Evolutionary conservation across 2,113 vertebrate genomes (phyloP).

Genomic region (Sceloporus undulatus): DNA sequence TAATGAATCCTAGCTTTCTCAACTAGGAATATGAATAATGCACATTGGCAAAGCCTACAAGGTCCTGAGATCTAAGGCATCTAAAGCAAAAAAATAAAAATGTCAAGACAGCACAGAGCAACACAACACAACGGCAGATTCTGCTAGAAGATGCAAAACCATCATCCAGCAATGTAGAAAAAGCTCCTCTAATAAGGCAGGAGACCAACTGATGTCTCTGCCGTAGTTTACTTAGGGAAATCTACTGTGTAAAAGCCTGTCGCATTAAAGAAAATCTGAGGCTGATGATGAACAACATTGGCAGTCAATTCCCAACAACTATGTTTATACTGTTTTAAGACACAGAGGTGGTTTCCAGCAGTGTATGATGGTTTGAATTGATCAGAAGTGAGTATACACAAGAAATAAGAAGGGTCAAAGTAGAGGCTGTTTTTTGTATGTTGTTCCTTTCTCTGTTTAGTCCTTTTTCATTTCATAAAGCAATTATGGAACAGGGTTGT

Average conservation of each 20-base stretch:
- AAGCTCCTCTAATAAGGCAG: conserved; percentile 14
- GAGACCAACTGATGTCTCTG: conserved; percentile 39
- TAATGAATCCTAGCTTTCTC: background rate
- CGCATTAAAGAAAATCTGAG: conserved; percentile 21
- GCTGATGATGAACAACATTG: background rate
- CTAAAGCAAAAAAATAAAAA: background rate
- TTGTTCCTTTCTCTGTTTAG: background rate
- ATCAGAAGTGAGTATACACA: background rate
- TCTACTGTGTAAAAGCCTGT: conserved; percentile 22
- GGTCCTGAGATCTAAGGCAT: background rate
- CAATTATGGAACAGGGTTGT: background rate
- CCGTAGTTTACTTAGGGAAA: conserved; percentile 24
- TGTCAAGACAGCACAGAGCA: background rate
- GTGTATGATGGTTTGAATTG: conserved; percentile 2
- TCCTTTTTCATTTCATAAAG: background rate
- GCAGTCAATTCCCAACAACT: conserved; percentile 9
- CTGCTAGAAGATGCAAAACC: background rate
- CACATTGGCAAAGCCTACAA: background rate
- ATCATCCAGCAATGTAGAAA: background rate
- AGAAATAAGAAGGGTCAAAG: background rate
- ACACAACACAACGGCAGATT: background rate
- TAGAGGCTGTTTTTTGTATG: background rate
- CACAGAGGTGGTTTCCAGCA: background rate
- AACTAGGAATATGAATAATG: background rate
- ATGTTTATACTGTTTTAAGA: background rate